Percentiles rank a stretch among this genome's conserved stretches.
Evolutionary conservation across 64 coral and sea anemone species (phyloP).

Genomic region (Stylophora pistillata): DNA sequence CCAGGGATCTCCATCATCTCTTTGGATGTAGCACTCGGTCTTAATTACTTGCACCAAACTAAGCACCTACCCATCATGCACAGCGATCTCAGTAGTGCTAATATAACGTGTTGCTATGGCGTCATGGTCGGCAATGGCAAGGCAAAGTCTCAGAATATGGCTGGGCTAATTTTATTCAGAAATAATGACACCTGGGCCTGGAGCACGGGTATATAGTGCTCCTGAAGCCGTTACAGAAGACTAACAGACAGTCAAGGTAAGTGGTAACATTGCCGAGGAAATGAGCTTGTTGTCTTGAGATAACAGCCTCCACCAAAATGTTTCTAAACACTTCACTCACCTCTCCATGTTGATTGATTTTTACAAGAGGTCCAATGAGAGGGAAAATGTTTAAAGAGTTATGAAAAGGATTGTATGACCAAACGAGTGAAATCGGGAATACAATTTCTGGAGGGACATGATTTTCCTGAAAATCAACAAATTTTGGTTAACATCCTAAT

Average conservation of each 20-base stretch:
- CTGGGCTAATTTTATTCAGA: not conserved
- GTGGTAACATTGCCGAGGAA: not conserved
- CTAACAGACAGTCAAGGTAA: slow-evolving; percentile 33
- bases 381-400: no score
- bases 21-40: slow-evolving; percentile 12
- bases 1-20: slow-evolving; percentile 19
- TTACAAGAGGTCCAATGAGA: no score
- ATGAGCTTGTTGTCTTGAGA: no score
- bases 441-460: no score
- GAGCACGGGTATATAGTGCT: slow-evolving; percentile 8
- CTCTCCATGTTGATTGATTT: no score
- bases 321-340: no score
- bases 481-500: no score
- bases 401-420: no score
- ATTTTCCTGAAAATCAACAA: no score
- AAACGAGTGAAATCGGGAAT: no score
- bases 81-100: not conserved
- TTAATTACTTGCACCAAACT: slow-evolving; percentile 64
- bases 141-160: no score
- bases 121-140: not conserved
- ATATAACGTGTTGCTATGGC: not conserved
- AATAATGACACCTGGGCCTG: slow-evolving; percentile 18
- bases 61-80: not conserved
- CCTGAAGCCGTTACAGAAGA: slow-evolving; percentile 18
- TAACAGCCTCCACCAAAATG: no score